phyloP scores from a whole-genome alignment of 2,113 vertebrate genomes.

The Calonectris borealis region DNA sequence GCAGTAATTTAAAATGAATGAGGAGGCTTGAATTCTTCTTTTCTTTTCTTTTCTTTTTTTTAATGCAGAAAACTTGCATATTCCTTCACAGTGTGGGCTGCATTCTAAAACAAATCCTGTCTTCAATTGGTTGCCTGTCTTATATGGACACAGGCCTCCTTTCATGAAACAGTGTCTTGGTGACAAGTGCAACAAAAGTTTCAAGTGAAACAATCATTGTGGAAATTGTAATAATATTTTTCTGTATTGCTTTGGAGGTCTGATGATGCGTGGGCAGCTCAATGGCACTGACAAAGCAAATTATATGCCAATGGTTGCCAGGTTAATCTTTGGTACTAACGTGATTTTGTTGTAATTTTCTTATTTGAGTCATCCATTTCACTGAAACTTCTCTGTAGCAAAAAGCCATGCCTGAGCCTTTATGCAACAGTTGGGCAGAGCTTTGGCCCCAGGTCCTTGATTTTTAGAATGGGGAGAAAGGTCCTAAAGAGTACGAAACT shows the following conservation, averaged over 20 bases:
- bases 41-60: background rate
- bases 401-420: background rate
- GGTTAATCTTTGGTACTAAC: background rate
- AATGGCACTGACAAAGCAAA: background rate
- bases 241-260: background rate
- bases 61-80: background rate
- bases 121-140: background rate
- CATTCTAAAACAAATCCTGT: background rate
- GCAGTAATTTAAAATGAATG: background rate
- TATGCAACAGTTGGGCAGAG: constrained; percentile 7
- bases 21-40: background rate
- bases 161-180: no score
- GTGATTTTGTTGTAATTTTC: background rate
- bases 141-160: background rate
- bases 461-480: constrained; percentile 62
- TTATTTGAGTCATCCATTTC: background rate
- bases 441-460: constrained; percentile 44
- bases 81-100: background rate
- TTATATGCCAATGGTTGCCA: background rate
- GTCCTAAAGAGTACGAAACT: constrained; percentile 24
- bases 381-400: fast-evolving
- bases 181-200: background rate
- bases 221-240: background rate
- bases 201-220: background rate
- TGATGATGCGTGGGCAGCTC: background rate